These are phyloP conservation scores for Psammodynastes pulverulentus DNA, from an alignment of 2,113 vertebrate genomes.

Conservation along the genomic window DNA sequence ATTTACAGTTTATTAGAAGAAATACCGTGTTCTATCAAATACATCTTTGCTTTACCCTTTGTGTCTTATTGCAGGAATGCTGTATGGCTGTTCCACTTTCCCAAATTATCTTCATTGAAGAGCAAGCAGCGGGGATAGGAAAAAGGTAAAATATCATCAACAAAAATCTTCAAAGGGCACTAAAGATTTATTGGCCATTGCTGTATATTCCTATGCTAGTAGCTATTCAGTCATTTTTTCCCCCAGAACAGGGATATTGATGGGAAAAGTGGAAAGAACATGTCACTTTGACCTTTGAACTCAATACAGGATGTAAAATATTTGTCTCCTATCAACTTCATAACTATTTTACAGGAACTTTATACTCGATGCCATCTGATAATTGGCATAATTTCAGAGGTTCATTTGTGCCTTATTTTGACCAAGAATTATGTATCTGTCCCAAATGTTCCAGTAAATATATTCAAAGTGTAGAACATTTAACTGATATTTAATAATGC, in stretches of 20 bases:
- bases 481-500: background rate
- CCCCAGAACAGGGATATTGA: background rate
- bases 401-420: background rate
- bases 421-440: background rate
- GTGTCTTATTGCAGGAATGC: slow-evolving; percentile 78
- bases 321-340: background rate
- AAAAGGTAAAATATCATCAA: slow-evolving; percentile 79
- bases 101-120: slow-evolving; percentile 91
- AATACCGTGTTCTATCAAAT: background rate
- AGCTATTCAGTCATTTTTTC: background rate
- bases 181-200: background rate
- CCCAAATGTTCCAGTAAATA: background rate
- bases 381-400: background rate
- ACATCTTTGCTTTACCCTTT: background rate
- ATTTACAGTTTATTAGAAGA: slow-evolving; percentile 4
- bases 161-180: background rate
- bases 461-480: background rate
- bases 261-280: background rate
- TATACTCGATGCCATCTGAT: background rate
- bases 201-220: too few relatives aligned
- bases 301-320: background rate
- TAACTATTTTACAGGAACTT: background rate
- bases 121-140: slow-evolving; percentile 92
- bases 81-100: slow-evolving; percentile 88
- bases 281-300: background rate